Evolutionary conservation across 2,888 invertebrate genomes (phyloP).

Genomic region (Nipponacmea schrenckii): DNA sequence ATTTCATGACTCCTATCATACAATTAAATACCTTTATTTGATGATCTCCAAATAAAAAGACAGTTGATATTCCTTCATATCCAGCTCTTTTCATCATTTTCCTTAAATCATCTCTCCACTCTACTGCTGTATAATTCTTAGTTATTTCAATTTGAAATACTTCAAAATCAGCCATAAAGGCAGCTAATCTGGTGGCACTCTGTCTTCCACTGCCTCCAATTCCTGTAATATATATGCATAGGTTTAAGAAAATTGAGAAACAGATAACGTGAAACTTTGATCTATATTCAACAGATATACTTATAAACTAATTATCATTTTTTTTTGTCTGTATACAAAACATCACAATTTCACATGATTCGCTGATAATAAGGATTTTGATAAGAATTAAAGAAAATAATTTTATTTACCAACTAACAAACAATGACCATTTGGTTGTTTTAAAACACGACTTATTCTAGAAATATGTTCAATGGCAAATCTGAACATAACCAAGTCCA

Average conservation of each 20-base stretch:
- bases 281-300: too few species aligned
- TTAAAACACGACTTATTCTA: conserved; percentile 64
- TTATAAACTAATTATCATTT: too few species aligned
- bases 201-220: conserved; percentile 67
- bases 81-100: conserved; percentile 62
- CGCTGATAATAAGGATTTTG: too few species aligned
- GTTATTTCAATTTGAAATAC: conserved; percentile 67
- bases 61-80: conserved; percentile 61
- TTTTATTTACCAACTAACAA: conserved; percentile 62
- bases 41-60: conserved; percentile 66
- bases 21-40: conserved; percentile 61
- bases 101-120: conserved; percentile 66
- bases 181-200: conserved; percentile 63
- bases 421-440: conserved; percentile 66
- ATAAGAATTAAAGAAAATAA: background rate
- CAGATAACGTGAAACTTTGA: too few species aligned
- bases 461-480: conserved; percentile 68
- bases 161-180: conserved; percentile 66
- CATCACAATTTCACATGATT: too few species aligned
- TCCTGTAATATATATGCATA: conserved; percentile 47
- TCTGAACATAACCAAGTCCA: conserved; percentile 67
- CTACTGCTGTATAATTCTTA: conserved; percentile 62
- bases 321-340: too few species aligned
- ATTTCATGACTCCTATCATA: too few species aligned
- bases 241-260: too few species aligned